These are phyloP conservation scores for Drosophila pullipes DNA, from an alignment of 2,888 invertebrate species.

Conservation along the genomic window DNA sequence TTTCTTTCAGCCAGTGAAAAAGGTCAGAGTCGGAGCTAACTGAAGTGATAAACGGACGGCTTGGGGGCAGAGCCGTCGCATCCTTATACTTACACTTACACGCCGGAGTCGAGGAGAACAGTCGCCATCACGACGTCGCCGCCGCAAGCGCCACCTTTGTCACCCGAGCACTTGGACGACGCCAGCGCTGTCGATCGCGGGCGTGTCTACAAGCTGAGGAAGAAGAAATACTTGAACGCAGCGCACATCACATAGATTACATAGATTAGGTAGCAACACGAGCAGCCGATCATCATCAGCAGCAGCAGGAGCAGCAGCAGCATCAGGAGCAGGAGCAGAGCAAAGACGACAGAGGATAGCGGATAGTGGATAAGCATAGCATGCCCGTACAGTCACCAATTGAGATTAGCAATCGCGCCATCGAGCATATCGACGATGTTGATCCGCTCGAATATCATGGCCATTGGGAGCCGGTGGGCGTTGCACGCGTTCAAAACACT, in stretches of 20 bases:
- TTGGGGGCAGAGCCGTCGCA: slow-evolving; percentile 50
- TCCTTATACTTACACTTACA: slow-evolving; percentile 49
- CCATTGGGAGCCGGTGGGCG: slow-evolving; percentile 85
- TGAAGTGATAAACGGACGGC: slow-evolving; percentile 37
- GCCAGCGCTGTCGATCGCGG: slow-evolving; percentile 80
- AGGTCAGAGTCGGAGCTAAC: slow-evolving; percentile 5
- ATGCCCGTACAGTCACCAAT: slow-evolving; percentile 86
- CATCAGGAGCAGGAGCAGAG: slow-evolving; percentile 2
- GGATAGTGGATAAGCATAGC: slow-evolving; percentile 27
- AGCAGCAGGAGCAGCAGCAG: not conserved
- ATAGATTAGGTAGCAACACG: slow-evolving; percentile 1
- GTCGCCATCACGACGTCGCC: slow-evolving; percentile 84
- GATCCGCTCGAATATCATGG: slow-evolving; percentile 85
- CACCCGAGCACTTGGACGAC: slow-evolving; percentile 75
- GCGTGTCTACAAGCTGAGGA: slow-evolving; percentile 84
- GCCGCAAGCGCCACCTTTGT: slow-evolving; percentile 77
- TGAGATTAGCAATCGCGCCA: slow-evolving; percentile 85
- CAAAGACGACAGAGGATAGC: slow-evolving; percentile 7
- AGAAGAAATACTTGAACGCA: slow-evolving; percentile 80
- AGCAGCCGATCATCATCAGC: not conserved
- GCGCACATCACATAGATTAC: slow-evolving; percentile 77
- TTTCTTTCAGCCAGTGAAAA: slow-evolving; percentile 34
- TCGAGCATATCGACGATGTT: slow-evolving; percentile 85
- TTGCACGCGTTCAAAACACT: slow-evolving; percentile 84
- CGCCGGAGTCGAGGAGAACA: slow-evolving; percentile 74